These are phyloP conservation scores for Acanthoscelides obtectus DNA, from an alignment of 2,888 invertebrate species.

Conservation along the genomic window DNA sequence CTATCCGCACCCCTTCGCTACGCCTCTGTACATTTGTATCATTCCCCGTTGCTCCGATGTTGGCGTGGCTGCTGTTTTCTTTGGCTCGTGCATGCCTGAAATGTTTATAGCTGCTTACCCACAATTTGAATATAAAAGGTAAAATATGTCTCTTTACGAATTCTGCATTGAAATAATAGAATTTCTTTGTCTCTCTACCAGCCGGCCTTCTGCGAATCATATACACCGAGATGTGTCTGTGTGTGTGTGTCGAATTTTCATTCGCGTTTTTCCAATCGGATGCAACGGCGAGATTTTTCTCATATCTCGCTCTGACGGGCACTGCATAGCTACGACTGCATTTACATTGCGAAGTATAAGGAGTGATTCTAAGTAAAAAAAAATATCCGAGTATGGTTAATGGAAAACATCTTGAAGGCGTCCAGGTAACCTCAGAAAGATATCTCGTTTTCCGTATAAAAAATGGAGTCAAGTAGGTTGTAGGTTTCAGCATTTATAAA, in stretches of 20 bases:
- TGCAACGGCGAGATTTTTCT: neutral
- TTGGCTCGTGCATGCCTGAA: conserved; percentile 33
- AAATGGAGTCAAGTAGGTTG: too few species aligned
- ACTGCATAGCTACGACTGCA: neutral
- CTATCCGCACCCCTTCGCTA: neutral
- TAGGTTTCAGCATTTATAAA: too few species aligned
- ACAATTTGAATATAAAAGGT: conserved; percentile 32
- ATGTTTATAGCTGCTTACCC: conserved; percentile 35
- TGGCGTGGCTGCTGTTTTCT: neutral
- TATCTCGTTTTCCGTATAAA: too few species aligned
- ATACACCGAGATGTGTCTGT: neutral
- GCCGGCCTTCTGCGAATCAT: neutral
- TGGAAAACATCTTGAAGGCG: too few species aligned
- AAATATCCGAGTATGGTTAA: too few species aligned
- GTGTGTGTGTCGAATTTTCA: neutral
- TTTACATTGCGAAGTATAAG: neutral
- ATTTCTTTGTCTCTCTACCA: conserved; percentile 3
- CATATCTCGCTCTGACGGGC: neutral
- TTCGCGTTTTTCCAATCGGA: neutral
- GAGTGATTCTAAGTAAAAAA: neutral
- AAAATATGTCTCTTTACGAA: conserved; percentile 24
- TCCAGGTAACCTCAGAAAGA: too few species aligned
- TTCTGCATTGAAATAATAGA: conserved; percentile 21
- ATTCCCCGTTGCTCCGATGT: neutral
- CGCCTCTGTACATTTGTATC: neutral